Evolutionary conservation across 2,888 invertebrate species (phyloP), one percentile per base, ranked within the genome.

Genomic region (Ichneumoninae sp.): DNA sequence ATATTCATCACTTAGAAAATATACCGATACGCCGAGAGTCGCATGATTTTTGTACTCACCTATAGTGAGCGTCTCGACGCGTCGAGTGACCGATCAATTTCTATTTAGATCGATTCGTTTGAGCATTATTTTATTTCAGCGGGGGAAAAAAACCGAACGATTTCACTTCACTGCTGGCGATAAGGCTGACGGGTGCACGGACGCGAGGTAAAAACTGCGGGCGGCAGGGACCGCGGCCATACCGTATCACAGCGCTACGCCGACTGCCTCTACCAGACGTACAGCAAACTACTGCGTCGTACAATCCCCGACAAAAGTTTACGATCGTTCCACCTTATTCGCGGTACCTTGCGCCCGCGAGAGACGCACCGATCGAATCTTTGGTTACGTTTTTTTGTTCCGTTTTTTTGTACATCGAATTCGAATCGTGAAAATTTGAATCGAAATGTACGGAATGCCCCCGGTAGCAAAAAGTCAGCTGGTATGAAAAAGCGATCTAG

Each of bases 201-300:
- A 83, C 79, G 86, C 87, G 88, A 88, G 84, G 86, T 82, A 87
- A 88, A 89, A 89, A 90, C 86, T 86, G 86, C 85, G 88, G 60
- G 40, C 82, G 62, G 89, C 87, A 80, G 76, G 44, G 83, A 87
- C 85, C 88, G 88, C 90, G 80, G 90, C 92, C 93, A 91, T 91
- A 91, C 91, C 91, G 91, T 91, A 89, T 89, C 90, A 89, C 90
- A 89, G 91, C 90, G 90, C 91, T 90, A 91, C 88, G 88, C 86
- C 87, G 87, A 91, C 93, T 92, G 91, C 92, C 93, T 91, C 92
- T 92, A 88, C 80, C 90, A 89, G 89, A 84, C 87, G 89, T 86
- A 87, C 75, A 74, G 76, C 80, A 90, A 92, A 93, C 92, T 92
- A 92, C 87, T 65, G 60, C 52, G 13, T 82, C 74, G 88, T 91